Conservation (phyloP, 2,888 invertebrate genomes). For the Agrilus cyanescens region DNA sequence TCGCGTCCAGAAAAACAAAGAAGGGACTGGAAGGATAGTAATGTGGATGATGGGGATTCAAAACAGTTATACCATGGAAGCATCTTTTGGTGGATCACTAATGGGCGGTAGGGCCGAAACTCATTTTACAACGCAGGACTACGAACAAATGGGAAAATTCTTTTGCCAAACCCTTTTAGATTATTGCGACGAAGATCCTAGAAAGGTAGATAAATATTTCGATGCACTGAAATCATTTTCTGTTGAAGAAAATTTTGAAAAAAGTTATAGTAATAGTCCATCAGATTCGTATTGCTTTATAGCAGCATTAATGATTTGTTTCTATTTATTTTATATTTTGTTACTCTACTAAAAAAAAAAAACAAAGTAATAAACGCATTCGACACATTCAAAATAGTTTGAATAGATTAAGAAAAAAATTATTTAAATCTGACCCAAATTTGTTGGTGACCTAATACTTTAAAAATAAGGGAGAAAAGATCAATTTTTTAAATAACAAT, state of each 20-base stretch:
- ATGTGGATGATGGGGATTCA: constrained; percentile 92
- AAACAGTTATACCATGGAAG: constrained; percentile 92
- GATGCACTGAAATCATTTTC: neutral
- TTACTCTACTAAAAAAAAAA: too few species aligned
- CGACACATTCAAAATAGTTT: too few species aligned
- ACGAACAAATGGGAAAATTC: constrained; percentile 71
- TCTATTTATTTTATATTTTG: neutral
- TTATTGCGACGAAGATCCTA: constrained; percentile 77
- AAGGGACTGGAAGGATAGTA: constrained; percentile 88
- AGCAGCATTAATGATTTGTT: neutral
- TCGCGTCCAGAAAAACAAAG: constrained; percentile 84
- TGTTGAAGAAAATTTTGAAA: neutral
- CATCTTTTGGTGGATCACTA: constrained; percentile 84
- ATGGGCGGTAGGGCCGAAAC: constrained; percentile 70
- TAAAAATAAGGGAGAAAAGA: too few species aligned
- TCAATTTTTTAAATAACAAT: too few species aligned
- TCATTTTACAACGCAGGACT: constrained; percentile 72
- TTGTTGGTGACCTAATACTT: too few species aligned
- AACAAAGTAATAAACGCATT: too few species aligned
- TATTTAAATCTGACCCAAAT: too few species aligned
- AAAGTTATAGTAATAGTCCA: neutral
- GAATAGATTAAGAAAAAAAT: too few species aligned
- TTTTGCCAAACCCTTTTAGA: constrained; percentile 90
- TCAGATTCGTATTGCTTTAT: neutral
- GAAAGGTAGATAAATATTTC: constrained; percentile 46